A percentile compares a stretch with the other conserved stretches of the same genome.
Conservation (phyloP, 2,113 vertebrate species). For the Tor tambroides region DNA sequence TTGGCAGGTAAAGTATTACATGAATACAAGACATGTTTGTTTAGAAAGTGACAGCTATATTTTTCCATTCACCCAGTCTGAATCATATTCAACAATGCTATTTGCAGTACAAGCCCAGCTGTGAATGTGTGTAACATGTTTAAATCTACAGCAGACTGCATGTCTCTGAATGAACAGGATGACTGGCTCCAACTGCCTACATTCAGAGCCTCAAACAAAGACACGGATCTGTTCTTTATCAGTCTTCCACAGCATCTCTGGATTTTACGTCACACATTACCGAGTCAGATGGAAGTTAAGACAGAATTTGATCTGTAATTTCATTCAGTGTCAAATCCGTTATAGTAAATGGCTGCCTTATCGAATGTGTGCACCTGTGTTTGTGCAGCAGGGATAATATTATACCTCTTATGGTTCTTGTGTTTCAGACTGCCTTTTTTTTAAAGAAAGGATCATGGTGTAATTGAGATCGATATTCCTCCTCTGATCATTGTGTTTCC, state of each 20-base stretch:
- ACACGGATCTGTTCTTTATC: constrained; percentile 25
- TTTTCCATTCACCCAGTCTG: background rate
- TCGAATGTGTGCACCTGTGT: background rate
- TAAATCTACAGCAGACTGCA: background rate
- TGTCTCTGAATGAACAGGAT: constrained; percentile 22
- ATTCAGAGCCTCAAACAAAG: constrained; percentile 4
- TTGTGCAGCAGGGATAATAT: background rate
- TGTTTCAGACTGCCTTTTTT: background rate
- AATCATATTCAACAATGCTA: background rate
- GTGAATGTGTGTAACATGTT: constrained; percentile 7
- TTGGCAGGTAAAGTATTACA: background rate
- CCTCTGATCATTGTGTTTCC: background rate
- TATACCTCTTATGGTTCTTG: background rate
- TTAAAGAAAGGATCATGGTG: background rate
- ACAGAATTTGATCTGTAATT: constrained; percentile 6
- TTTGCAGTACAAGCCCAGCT: background rate
- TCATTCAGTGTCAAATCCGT: background rate
- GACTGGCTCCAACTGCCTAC: constrained; percentile 6
- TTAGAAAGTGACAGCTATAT: background rate
- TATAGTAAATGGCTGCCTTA: constrained; percentile 3
- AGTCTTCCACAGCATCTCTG: constrained; percentile 1
- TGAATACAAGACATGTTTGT: background rate
- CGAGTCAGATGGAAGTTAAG: background rate
- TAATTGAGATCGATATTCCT: background rate
- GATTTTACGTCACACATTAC: constrained; percentile 21